Conservation (phyloP, 2,113 vertebrate genomes). For the Hippocampus zosterae region DNA sequence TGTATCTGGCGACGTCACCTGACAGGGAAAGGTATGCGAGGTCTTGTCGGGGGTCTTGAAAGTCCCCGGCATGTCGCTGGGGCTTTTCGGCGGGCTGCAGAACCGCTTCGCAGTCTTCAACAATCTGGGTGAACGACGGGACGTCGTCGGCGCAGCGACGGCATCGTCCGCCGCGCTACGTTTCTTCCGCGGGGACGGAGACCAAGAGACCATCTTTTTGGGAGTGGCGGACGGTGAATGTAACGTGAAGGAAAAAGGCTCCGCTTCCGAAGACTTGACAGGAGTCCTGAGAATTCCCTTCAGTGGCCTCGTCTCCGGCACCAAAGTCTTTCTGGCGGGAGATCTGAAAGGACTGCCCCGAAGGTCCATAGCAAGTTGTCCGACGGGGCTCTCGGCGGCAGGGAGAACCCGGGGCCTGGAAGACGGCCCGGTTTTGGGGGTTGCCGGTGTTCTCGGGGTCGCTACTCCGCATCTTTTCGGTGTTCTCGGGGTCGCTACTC, state of each 20-base stretch:
- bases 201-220: conserved; percentile 66
- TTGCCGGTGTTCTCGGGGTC: conserved; percentile 25
- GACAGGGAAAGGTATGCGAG: conserved; percentile 16
- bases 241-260: conserved; percentile 24
- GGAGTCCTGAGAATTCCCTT: conserved; percentile 59
- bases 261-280: conserved; percentile 36
- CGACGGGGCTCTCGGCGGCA: conserved; percentile 42
- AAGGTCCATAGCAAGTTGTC: conserved; percentile 21
- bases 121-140: conserved; percentile 41
- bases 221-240: conserved; percentile 43
- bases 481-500: conserved; percentile 29
- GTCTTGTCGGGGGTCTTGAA: conserved; percentile 59
- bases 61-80: conserved; percentile 34
- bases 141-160: conserved; percentile 48
- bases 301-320: conserved; percentile 41
- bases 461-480: conserved; percentile 40
- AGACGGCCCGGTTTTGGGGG: conserved; percentile 26
- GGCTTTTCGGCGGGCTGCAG: conserved; percentile 36
- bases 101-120: conserved; percentile 31
- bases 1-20: conserved; percentile 10
- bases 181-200: conserved; percentile 60
- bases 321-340: conserved; percentile 36
- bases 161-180: conserved; percentile 8
- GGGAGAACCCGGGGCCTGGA: conserved; percentile 17
- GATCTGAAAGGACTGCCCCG: conserved; percentile 57